Base-by-base conservation (phyloP, 2,113 vertebrate species). In the Pyxicephalus adspersus region DNA sequence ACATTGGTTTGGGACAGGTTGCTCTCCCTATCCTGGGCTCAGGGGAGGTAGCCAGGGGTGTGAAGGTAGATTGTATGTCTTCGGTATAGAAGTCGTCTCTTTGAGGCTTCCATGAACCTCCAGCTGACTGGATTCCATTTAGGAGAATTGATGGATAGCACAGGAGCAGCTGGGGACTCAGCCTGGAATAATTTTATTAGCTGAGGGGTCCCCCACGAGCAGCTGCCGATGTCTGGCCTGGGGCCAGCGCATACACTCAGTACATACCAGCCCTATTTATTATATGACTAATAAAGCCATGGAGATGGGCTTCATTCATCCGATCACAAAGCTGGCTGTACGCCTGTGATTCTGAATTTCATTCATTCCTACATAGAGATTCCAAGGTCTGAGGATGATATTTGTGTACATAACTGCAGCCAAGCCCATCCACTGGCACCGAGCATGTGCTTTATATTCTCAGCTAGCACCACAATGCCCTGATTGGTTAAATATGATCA, bases 121-220 rank as follows among this genome's bases (percentile, higher is more conserved):
- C 18, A 26, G 54, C 26, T n/a, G n/a, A 23, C 68, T 20, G 51
- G 51, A 13, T 55, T 55, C 16, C 16, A 51, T 72, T 54, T 51
- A 1, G 31, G 26, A 58, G 57, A 58, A 20, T 22, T 73, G 70
- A 73, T 58, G 70, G 54, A 73, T 73, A 28, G 19, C 28, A 16
- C 22, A 28, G 28, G 52, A 34, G 70, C 70, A 73, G 70, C 70
- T 73, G 52, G 70, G 70, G 70, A 54, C 23, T 34, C 26, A 19
- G 6, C 52, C 70, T 22, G 20, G 52, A 22, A 11, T 16, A 13
- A 54, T 58, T 73, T 73, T 23, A 73, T 73, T 34, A 57, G 45
- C 52, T 70, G 52, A 52, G 26, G 22, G 45, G 67, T 28, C 67
- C 50, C 64, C 70, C 70, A 7, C 0, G 16, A 58, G 29, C 70